Evolutionary conservation across 2,113 vertebrate genomes (phyloP), one percentile per base, ranked within the genome.

Genomic region (Telmatochromis bifrenatus): DNA sequence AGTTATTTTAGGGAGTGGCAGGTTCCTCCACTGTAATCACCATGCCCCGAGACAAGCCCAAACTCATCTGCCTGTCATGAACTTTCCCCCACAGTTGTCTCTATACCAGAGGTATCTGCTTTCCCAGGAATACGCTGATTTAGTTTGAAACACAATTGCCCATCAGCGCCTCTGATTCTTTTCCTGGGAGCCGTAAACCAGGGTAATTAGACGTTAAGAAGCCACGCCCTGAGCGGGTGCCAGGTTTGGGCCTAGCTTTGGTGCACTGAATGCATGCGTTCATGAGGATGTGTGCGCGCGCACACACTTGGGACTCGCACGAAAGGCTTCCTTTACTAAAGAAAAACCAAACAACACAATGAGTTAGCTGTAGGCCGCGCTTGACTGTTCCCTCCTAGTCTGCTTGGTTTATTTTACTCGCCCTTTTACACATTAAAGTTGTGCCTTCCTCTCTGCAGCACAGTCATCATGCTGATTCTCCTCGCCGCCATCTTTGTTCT

Each of bases 1-100:
- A 90, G 94, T 94, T 95, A 95, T 95, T 94, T 94, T 89, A 95
- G 95, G 95, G 95, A 95, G 95, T 95, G 95, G 93, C 87, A 3
- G 47, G 45, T 73, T 83, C 88, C 39, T 77, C 62, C 56, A 75
- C 39, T 75, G 39, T 19, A 75, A 75, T 75, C 68, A 47, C 68
- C 39, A 17, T 75, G 39, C 39, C 42, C 70, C 3, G 7, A 89
- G 92, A 92, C 95, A 93, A 95, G 95, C 60, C 94, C 68, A 53
- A 90, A 96, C 95, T 84, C 93, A 96, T 95, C 95, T 56, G 60
- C 33, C 45, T 6, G 14, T 21, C 47, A 39, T 23, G 19, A 83
- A 37, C 82, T 75, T 83, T 75, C 65, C 86, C 83, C 82, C 39
- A 15, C 7, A 4, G n/a, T 85, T 39, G 42, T 54, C 73, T 42